Evolutionary conservation across 2,888 invertebrate species (phyloP).

Genomic region (Aspidiotus destructor): DNA sequence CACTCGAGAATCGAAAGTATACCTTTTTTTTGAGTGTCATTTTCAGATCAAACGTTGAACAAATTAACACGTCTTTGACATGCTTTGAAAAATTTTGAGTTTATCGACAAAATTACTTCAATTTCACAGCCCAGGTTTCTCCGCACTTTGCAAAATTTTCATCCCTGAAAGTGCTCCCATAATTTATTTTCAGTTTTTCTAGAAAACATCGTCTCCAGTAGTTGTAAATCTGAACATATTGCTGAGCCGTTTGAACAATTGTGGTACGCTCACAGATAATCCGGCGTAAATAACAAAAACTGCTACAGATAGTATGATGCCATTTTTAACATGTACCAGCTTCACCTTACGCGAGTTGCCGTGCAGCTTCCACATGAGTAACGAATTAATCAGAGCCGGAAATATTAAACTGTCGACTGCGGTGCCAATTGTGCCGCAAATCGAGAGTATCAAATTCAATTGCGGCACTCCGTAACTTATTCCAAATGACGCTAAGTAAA

Average conservation of each 20-base stretch:
- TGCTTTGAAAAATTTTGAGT: too few relatives aligned
- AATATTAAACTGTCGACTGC: constrained; percentile 24
- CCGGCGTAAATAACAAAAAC: constrained; percentile 5
- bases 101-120: too few relatives aligned
- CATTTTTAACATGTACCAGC: constrained; percentile 4
- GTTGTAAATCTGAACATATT: too few relatives aligned
- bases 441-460: constrained; percentile 14
- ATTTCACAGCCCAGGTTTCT: too few relatives aligned
- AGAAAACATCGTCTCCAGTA: too few relatives aligned
- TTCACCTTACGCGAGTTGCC: not conserved
- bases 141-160: too few relatives aligned
- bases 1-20: too few relatives aligned
- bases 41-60: too few relatives aligned
- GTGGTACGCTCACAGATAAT: not conserved
- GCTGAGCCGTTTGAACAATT: not conserved
- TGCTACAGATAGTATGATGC: not conserved
- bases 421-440: constrained; percentile 22
- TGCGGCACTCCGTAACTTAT: constrained; percentile 7
- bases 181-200: too few relatives aligned
- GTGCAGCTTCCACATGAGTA: constrained; percentile 44
- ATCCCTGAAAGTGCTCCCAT: too few relatives aligned
- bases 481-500: not conserved
- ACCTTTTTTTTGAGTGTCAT: too few relatives aligned
- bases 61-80: too few relatives aligned
- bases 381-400: constrained; percentile 59